A percentile compares a stretch with the other conserved stretches of the same genome.
Conservation (phyloP, 2,888 invertebrate genomes). For the Miltochrista miniata region DNA sequence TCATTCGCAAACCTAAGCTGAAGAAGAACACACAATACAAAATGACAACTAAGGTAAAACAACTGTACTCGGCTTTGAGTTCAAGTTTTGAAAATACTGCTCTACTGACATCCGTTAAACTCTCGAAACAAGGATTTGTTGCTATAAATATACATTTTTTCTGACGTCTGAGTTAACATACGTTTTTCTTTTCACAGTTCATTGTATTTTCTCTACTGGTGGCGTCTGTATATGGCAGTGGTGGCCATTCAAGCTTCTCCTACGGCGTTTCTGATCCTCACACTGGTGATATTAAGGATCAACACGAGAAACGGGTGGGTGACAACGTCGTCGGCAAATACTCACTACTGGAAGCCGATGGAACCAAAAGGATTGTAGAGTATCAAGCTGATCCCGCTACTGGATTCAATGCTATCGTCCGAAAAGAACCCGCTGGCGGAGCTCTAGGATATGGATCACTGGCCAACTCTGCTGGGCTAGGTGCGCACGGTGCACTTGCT, state of each 20-base stretch:
- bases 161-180: neutral
- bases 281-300: slow-evolving; percentile 68
- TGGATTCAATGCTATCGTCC: slow-evolving; percentile 66
- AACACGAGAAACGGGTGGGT: slow-evolving; percentile 84
- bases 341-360: slow-evolving; percentile 81
- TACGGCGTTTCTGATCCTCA: slow-evolving; percentile 66
- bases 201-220: slow-evolving; percentile 54
- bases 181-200: slow-evolving; percentile 59
- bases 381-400: slow-evolving; percentile 67
- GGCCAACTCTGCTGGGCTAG: slow-evolving; percentile 22
- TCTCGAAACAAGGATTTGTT: neutral
- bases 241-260: slow-evolving; percentile 61
- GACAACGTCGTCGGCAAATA: slow-evolving; percentile 82
- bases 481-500: slow-evolving; percentile 16
- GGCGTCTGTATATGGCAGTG: slow-evolving; percentile 49
- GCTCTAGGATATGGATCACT: neutral
- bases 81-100: too few relatives aligned
- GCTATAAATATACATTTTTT: neutral
- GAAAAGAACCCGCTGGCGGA: slow-evolving; percentile 57
- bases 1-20: slow-evolving; percentile 54
- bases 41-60: slow-evolving; percentile 64
- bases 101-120: too few relatives aligned
- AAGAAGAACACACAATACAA: slow-evolving; percentile 45
- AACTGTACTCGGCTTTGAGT: neutral
- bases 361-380: slow-evolving; percentile 83